Conservation (phyloP, 1,140 invertebrate genomes). For the Panulirus ornatus region DNA sequence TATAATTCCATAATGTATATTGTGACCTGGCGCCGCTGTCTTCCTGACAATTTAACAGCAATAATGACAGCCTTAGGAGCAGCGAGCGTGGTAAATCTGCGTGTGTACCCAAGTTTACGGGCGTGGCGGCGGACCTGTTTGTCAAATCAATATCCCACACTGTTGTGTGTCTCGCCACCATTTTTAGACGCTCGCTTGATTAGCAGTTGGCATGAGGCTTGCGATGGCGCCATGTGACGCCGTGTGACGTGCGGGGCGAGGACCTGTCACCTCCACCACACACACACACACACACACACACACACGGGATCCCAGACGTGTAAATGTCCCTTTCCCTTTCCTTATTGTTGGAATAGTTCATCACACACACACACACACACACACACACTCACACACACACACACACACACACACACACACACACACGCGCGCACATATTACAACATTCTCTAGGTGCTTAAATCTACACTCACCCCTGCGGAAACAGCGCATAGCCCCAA, state of each 20-base stretch:
- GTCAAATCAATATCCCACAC: conserved; percentile 56
- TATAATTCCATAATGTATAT: no score
- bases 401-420: neutral
- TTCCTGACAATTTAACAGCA: no score
- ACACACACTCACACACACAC: neutral
- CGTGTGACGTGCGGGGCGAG: neutral
- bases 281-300: conserved; percentile 20
- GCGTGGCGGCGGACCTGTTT: conserved; percentile 31
- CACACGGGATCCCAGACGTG: neutral
- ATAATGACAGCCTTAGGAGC: neutral
- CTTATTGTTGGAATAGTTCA: neutral
- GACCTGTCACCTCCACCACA: neutral
- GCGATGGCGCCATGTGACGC: neutral
- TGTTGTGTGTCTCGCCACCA: conserved; percentile 57
- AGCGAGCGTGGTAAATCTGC: neutral
- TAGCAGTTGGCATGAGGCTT: conserved; percentile 53
- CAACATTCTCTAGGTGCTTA: no score
- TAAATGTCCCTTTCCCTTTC: neutral
- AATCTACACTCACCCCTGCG: no score
- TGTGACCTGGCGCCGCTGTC: no score
- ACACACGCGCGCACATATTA: no score
- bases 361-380: neutral
- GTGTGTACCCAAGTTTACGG: conserved; percentile 22
- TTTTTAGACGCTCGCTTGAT: conserved; percentile 66
- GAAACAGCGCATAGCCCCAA: no score